Conservation (phyloP, 35 echinoderm and acorn worm species). For the Patiria miniata region DNA sequence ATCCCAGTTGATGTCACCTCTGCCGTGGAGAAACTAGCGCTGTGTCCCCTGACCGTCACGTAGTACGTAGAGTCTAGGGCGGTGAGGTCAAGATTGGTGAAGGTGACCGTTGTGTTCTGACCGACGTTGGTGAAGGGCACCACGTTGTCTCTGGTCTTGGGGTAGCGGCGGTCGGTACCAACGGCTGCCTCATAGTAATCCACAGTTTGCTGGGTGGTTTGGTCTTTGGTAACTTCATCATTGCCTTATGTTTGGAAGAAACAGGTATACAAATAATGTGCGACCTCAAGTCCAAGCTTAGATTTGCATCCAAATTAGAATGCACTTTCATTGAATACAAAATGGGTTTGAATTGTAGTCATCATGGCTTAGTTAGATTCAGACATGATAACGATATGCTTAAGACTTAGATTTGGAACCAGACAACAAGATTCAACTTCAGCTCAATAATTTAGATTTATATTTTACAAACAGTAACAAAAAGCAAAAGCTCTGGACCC, state of each 20-base stretch:
- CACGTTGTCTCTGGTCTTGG: conserved; percentile 48
- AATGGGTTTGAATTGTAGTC: too few species aligned
- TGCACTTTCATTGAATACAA: too few species aligned
- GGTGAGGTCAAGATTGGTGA: conserved; percentile 28
- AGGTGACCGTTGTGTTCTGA: conserved; percentile 39
- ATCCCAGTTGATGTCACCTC: conserved; percentile 59
- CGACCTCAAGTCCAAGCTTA: too few species aligned
- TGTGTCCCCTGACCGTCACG: conserved; percentile 44
- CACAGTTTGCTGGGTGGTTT: conserved; percentile 10
- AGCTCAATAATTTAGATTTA: too few species aligned
- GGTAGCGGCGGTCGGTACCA: conserved; percentile 59
- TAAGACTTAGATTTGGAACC: too few species aligned
- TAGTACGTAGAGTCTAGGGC: conserved; percentile 34
- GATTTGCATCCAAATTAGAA: too few species aligned
- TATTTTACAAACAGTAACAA: too few species aligned
- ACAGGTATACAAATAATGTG: too few species aligned
- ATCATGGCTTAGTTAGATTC: too few species aligned
- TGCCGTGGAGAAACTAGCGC: conserved; percentile 23
- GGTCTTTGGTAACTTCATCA: not conserved
- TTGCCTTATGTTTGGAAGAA: not conserved
- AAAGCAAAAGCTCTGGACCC: too few species aligned
- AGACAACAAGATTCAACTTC: too few species aligned
- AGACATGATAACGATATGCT: too few species aligned
- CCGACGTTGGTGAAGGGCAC: conserved; percentile 47
- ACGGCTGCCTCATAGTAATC: conserved; percentile 51